Conservation (phyloP, 2,113 vertebrate species). For the Benthochromis sp. region DNA sequence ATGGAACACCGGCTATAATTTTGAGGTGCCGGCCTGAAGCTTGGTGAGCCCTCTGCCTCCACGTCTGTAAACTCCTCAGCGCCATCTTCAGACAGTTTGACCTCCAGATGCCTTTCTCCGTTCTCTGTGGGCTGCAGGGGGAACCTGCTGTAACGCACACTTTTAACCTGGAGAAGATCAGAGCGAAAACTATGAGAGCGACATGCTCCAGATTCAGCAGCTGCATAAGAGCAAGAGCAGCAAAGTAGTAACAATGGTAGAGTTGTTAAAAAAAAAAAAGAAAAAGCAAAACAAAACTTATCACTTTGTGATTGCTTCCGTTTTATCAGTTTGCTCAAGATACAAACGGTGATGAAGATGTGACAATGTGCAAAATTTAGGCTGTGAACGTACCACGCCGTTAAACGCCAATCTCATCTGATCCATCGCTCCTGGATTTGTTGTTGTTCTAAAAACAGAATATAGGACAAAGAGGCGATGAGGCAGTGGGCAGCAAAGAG, state of each 20-base stretch:
- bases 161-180: constrained; percentile 67
- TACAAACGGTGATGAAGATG: background rate
- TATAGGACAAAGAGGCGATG: too few relatives aligned
- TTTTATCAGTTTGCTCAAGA: background rate
- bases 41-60: constrained; percentile 25
- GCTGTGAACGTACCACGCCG: constrained; percentile 28
- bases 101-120: constrained; percentile 78
- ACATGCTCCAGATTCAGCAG: background rate
- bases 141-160: constrained; percentile 82
- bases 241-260: background rate
- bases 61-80: constrained; percentile 72
- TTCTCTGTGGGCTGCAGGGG: constrained; percentile 78
- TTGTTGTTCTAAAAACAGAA: background rate
- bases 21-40: background rate
- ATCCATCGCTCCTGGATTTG: constrained; percentile 7
- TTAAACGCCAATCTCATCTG: constrained; percentile 18
- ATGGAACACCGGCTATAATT: constrained; percentile 1
- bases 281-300: background rate
- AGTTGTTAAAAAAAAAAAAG: fast-evolving
- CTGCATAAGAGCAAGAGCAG: background rate
- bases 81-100: constrained; percentile 74
- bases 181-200: background rate
- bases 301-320: background rate
- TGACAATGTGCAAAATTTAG: background rate
- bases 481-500: too few relatives aligned